Evolutionary conservation across 2,888 invertebrate species (phyloP), one percentile per base, ranked within the genome.

Genomic region (Drosophila demipolita): DNA sequence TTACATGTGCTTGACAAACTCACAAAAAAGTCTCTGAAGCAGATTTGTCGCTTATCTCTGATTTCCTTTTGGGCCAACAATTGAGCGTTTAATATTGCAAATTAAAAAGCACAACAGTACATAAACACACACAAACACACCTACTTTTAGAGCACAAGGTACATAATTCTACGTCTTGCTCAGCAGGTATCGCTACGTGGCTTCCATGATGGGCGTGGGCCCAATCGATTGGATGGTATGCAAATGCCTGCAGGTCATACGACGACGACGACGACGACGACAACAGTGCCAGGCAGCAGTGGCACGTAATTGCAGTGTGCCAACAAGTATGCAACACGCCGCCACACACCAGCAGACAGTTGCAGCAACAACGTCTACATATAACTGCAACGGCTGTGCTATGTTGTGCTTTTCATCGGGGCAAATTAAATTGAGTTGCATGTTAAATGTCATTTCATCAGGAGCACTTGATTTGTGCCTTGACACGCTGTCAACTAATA

Each of bases 371-470:
- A 38, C 61, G 17, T 52, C 57, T 35, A 48, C 57, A 42, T 35
- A 38, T n/a, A 38, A 38, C 45, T 45, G 59, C 54, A 35, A 32
- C 50, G 42, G 42, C 54, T 57, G 73, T 57, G 55, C 57, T 63
- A 73, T 70, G 63, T 67, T 71, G 74, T 70, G 69, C 70, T 73
- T 72, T 80, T 75, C 63, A 45, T 45, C 63, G 64, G 81, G 73
- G 76, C 74, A 86, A 90, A 89, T 89, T 83, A 86, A 87, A 90
- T 90, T 90, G 87, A 88, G 84, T 89, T 83, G 78, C 80, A 80
- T 87, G 82, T 87, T 84, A 89, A 90, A 84, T 89, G 88, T 73
- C 88, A 86, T 87, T 89, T 83, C 83, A 87, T 87, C 85, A 81
- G 73, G 58, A 66, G 54, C 80, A 84, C 81, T 87, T 75, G 85